Base-by-base conservation (phyloP, 1,140 invertebrate species). In the Chrysopa pallens region DNA sequence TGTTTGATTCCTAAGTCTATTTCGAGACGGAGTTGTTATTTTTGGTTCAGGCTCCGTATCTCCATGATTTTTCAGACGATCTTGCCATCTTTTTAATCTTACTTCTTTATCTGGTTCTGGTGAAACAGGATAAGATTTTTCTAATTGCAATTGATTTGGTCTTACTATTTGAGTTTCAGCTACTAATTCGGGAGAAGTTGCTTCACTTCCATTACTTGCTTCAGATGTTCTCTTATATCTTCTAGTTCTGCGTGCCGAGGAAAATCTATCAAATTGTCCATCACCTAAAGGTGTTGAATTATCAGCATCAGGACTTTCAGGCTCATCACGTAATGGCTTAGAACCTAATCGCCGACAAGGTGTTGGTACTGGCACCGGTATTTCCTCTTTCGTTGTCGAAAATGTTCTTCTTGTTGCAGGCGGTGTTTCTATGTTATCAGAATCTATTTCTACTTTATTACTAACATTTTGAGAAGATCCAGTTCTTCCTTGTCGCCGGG, bases 361-460 rank as follows among this genome's bases (percentile, higher is more conserved):
- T 38, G 36, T 54, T 5, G 55, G 56, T 39, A 49, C 48, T 7
- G 48, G 14, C 48, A 71, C 66, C 66, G 78, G 57, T 60, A 66
- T 55, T 39, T 58, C 57, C 35, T 69, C 67, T 0, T 74, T 70
- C 11, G 56, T 53, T 8, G 74, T 70, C 45, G 69, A 73, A 52
- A 80, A 77, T 4, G 76, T 60, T 52, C 78, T 73, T 42, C 85
- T 68, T 8, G 76, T 80, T 0, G 76, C 79, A 1, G 85, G 85
- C 6, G 86, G 85, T 6, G 86, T 89, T 67, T 90, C 85, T 12
- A 89, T 84, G 49, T 91, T 91, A 48, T 91, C 86, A 4, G 84
- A 84, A 57, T 91, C 86, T 8, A 89, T 86, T 55, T 89, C 84
- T 17, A 83, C 76, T 53, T 78, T 80, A 50, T 84, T 80, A 48